A percentile compares a stretch with the other conserved stretches of the same genome.
Conservation (phyloP, 2,113 vertebrate species). For the Oxygymnocypris stewartii region DNA sequence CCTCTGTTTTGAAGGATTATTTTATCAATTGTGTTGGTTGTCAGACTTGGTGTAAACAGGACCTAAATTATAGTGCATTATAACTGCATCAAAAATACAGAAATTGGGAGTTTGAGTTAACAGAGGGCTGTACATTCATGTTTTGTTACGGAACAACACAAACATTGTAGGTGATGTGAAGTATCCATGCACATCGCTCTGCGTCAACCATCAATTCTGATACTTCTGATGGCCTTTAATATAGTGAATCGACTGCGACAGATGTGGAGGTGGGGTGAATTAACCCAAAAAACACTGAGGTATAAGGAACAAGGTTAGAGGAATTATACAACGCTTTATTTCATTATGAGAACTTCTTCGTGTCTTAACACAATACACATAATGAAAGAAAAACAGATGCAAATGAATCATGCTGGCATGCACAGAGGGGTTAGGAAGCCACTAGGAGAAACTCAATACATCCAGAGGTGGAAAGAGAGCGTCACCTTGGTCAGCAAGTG, state of each 20-base stretch:
- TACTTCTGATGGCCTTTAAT: neutral
- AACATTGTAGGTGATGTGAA: neutral
- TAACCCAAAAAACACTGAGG: neutral
- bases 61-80: neutral
- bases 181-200: neutral
- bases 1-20: neutral
- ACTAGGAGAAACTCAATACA: conserved; percentile 39
- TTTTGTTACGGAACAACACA: conserved; percentile 15
- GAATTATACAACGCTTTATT: neutral
- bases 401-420: conserved; percentile 14
- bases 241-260: neutral
- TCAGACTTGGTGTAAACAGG: conserved; percentile 5
- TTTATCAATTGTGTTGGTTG: neutral
- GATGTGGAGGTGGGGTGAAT: neutral
- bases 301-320: neutral
- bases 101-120: neutral
- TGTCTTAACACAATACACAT: neutral
- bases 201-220: neutral
- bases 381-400: neutral
- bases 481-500: conserved; percentile 99
- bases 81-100: conserved; percentile 4
- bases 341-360: neutral
- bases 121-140: neutral
- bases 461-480: conserved; percentile 49
- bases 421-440: conserved; percentile 47